A percentile compares a stretch with the other conserved stretches of the same genome.
Evolutionary conservation across 2,113 vertebrate genomes (phyloP).

Genomic region (Felis chaus): DNA sequence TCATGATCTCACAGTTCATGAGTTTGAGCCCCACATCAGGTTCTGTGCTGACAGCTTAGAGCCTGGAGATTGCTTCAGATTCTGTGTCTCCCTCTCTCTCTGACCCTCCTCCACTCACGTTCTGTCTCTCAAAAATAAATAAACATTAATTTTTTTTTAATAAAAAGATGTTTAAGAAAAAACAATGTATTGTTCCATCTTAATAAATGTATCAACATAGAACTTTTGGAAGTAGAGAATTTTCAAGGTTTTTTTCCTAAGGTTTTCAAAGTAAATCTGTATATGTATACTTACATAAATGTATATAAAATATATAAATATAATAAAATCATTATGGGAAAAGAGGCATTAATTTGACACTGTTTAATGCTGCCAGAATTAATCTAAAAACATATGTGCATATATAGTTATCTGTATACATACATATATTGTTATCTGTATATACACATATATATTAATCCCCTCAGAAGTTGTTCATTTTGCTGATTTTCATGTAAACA

Average conservation of each 20-base stretch:
- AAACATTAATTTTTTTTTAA: no score
- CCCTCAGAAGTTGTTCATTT: background rate
- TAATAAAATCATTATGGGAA: background rate
- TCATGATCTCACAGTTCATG: no score
- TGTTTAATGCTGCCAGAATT: background rate
- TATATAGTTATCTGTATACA: background rate
- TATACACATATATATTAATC: background rate
- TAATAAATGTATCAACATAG: background rate
- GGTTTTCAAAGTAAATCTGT: conserved; percentile 32
- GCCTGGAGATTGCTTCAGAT: no score
- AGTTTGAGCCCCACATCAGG: no score
- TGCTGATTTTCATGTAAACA: background rate
- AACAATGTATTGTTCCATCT: conserved; percentile 39
- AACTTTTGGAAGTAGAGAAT: background rate
- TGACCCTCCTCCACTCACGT: no score
- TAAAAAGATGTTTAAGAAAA: no score
- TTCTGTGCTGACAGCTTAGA: no score
- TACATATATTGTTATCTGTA: background rate
- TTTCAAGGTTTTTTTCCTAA: background rate
- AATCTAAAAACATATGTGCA: background rate
- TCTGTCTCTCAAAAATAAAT: no score
- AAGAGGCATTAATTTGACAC: conserved; percentile 12
- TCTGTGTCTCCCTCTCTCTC: no score
- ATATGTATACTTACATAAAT: background rate
- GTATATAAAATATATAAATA: background rate